phyloP scores from a whole-genome alignment of 2,797 vertebrate species.

The Fringilla coelebs region DNA sequence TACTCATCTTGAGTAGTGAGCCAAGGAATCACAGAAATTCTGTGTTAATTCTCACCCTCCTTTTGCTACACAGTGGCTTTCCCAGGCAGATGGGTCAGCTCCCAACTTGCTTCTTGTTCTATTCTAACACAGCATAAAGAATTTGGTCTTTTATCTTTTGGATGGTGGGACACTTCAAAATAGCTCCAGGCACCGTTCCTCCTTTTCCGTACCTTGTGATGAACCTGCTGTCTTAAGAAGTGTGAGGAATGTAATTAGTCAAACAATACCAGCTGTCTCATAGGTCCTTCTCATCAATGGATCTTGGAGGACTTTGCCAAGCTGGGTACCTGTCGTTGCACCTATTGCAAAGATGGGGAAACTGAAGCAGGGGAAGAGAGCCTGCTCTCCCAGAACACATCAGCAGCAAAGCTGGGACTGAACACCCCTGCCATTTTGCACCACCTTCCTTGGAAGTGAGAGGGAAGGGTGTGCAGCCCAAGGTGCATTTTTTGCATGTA shows the following conservation, averaged over 20 bases:
- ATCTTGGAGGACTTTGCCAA: not conserved
- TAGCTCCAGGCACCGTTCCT: not conserved
- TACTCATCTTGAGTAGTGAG: conserved; percentile 28
- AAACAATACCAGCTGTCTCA: not conserved
- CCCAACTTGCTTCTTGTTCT: not conserved
- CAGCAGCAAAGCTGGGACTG: not conserved
- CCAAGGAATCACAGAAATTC: conserved; percentile 56
- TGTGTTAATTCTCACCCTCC: not conserved
- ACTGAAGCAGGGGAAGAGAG: not conserved
- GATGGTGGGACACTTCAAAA: not conserved
- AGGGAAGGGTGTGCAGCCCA: not conserved
- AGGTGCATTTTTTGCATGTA: not conserved
- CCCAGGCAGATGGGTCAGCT: not conserved
- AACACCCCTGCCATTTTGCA: not conserved
- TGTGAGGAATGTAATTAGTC: not conserved
- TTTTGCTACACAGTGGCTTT: not conserved
- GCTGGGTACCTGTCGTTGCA: not conserved
- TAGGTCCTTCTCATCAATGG: not conserved
- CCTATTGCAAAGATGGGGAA: not conserved
- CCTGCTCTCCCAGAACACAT: not conserved
- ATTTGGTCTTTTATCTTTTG: not conserved
- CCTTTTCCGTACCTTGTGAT: not conserved
- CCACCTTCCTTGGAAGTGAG: not conserved
- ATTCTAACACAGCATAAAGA: not conserved
- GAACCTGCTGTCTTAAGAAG: not conserved